A percentile compares a stretch with the other conserved stretches of the same genome.
These are phyloP conservation scores for Alfaro cultratus DNA, from an alignment of 2,797 vertebrate species.

Conservation along the genomic window DNA sequence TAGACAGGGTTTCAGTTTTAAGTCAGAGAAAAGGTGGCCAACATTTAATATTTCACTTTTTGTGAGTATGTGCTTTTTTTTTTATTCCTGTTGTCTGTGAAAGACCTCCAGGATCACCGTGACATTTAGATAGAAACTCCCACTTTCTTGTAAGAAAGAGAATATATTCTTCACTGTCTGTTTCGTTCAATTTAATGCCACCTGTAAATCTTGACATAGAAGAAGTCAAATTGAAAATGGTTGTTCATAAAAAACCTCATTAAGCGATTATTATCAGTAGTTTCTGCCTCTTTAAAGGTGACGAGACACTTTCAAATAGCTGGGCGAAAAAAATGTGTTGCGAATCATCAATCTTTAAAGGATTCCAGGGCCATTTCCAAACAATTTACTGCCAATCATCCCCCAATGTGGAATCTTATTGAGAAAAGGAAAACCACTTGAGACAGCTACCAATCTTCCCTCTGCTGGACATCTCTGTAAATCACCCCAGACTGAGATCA, in stretches of 20 bases:
- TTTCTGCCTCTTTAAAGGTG: neutral
- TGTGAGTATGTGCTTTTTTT: neutral
- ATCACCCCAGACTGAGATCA: neutral
- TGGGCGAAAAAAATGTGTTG: neutral
- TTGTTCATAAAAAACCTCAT: neutral
- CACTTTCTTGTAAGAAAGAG: slow-evolving; percentile 34
- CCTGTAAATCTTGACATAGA: neutral
- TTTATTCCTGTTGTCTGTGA: slow-evolving; percentile 33
- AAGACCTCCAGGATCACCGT: slow-evolving; percentile 50
- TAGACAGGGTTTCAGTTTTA: neutral
- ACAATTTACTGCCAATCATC: neutral
- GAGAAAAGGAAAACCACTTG: neutral
- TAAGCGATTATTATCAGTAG: neutral
- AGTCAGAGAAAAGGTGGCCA: slow-evolving; percentile 19
- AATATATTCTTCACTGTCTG: slow-evolving; percentile 45
- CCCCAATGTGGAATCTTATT: neutral
- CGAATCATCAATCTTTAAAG: neutral
- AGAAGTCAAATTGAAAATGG: neutral
- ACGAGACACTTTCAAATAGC: neutral
- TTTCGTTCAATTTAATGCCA: slow-evolving; percentile 3
- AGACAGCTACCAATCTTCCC: neutral
- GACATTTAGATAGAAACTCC: slow-evolving; percentile 64
- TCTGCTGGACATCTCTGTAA: neutral
- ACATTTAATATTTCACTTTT: neutral
- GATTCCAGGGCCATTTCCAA: neutral